Base-by-base conservation (phyloP, 2,888 invertebrate genomes). In the Dryadula phaetusa region DNA sequence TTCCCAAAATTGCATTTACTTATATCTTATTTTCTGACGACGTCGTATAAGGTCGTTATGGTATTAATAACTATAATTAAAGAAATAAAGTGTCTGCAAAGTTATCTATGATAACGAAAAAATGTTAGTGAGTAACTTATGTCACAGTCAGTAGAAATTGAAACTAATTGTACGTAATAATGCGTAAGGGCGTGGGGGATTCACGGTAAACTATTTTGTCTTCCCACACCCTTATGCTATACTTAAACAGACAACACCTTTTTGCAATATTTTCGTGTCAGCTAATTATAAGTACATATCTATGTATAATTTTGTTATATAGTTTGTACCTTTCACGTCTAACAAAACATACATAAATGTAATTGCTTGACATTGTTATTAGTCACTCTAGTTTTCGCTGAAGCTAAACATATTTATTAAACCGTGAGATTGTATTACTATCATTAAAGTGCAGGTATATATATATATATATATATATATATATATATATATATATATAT, bases 171-270 rank as follows among this genome's bases (percentile, higher is more conserved):
- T 69, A 66, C 16, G 56, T 69, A 67, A 70, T 72, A 74, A 73
- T 72, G 66, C 54, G 22, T 52, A 42, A 47, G 70, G 73, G 75
- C 44, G 76, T 74, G 75, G 73, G 69, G 66, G 66, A 70, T 74
- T 76, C 69, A 71, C 62, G 61, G 32, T 73, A 75, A 74, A 71
- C 64, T 72, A 70, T 72, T 75, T 70, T 62, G 62, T 69, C 56
- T 62, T 56, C 62, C 69, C 62, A 64, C 70, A 64, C 70, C 66
- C 62, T 62, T 62, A 49, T 60, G 32, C 52, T 16, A 32, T 47
- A 47, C 58, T 53, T 61, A 52, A 25, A 64, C 49, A 60, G 42
- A 20, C 66, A 61, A 58, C 67, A 66, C 68, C 71, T 58, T 40
- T 40, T 22, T 40, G 16, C 5, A 40, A 22, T 56, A n/a, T 22